Base-by-base conservation (phyloP, 2,888 invertebrate genomes). In the Mechanitis mazaeus region DNA sequence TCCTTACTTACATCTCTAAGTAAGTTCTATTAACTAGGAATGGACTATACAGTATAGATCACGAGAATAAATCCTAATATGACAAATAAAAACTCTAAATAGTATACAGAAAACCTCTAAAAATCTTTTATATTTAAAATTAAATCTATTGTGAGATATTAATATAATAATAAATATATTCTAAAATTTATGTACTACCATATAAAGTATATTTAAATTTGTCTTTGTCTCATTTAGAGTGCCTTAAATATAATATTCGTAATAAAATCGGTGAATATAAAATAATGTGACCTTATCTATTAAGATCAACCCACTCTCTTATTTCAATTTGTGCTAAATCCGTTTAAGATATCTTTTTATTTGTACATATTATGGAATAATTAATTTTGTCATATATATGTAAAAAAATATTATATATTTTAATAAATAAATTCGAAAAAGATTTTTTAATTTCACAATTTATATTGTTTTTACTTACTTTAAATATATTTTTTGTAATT, bases 211-310 rank as follows among this genome's bases (percentile, higher is more conserved):
- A 45, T 33, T 58, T 58, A 61, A 63, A 65, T 54, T n/a, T 28
- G 54, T 57, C 54, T 28, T 47, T 42, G 55, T 56, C 57, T 60
- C 55, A 54, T 57, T 58, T 54, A 12, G 55, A 57, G 35, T 28
- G 45, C 38, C 54, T 20, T 31, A 60, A 64, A 66, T 31, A 31
- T 31, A 50, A 50, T 31, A 50, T 50, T 31, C 31, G 5, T 31
- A 6, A 50, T 50, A 50, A 50, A 50, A 31, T 3, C 45, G 38
- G 33, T 60, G 47, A 60, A 54, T 53, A 63, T 65, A 67, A 70
- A 64, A 68, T 67, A 69, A 68, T 65, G 64, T 61, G 58, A 55
- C 79, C 83, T 85, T 81, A 83, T 80, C 81, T 80, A 79, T 81
- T 78, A 72, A 65, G 72, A 76, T 72, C 72, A 75, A 66, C 86